Conservation (phyloP, 2,797 vertebrate species). For the Lutjanus argentimaculatus region DNA sequence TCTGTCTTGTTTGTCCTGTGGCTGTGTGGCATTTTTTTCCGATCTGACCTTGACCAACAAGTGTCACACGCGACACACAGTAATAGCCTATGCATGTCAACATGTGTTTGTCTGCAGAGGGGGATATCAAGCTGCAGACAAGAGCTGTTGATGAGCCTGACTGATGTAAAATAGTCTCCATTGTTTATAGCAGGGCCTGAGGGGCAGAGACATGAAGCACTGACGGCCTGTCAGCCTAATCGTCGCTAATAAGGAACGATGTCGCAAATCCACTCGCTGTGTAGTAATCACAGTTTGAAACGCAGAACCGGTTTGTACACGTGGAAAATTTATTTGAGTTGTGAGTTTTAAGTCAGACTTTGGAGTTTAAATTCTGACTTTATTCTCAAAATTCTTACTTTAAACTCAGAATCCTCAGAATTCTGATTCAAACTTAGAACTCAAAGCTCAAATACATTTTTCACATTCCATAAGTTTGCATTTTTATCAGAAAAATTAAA, state of each 20-base stretch:
- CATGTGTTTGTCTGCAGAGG: slow-evolving; percentile 22
- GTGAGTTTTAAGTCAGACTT: too few species aligned
- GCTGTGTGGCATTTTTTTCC: background rate
- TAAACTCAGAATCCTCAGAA: too few species aligned
- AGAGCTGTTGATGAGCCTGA: slow-evolving; percentile 48
- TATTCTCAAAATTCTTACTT: too few species aligned
- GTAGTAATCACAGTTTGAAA: background rate
- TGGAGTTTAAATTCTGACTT: too few species aligned
- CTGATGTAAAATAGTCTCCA: slow-evolving; percentile 32
- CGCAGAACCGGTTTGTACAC: too few species aligned
- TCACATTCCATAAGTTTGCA: background rate
- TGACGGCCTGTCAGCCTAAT: slow-evolving; percentile 39
- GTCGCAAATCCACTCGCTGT: slow-evolving; percentile 26
- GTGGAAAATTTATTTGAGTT: too few species aligned
- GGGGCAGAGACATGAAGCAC: slow-evolving; percentile 8
- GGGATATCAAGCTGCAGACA: slow-evolving; percentile 26
- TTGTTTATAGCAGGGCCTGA: slow-evolving; percentile 49
- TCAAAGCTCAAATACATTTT: too few species aligned
- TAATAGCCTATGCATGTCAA: slow-evolving; percentile 29
- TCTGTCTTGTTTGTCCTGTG: too few species aligned
- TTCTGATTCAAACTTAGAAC: too few species aligned
- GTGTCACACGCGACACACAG: slow-evolving; percentile 10
- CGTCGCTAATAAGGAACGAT: slow-evolving; percentile 6
- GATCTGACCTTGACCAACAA: slow-evolving; percentile 29
- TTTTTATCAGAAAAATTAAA: background rate